These are phyloP conservation scores for Anser brachyrhynchus DNA, from an alignment of 2,113 vertebrate genomes.

Conservation along the genomic window DNA sequence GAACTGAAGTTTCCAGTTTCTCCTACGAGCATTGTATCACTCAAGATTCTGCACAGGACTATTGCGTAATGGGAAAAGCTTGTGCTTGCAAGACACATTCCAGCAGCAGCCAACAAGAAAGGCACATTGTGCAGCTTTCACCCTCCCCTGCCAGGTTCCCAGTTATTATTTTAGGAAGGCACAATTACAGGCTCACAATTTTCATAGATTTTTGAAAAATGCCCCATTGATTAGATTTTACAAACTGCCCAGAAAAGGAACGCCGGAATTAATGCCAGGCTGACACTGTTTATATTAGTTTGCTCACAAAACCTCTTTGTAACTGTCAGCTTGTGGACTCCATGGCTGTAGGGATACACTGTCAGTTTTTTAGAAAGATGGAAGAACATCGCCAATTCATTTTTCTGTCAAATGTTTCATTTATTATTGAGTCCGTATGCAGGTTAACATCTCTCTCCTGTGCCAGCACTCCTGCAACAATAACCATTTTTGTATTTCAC, in stretches of 20 bases:
- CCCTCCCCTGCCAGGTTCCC: not conserved
- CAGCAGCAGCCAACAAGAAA: slow-evolving; percentile 31
- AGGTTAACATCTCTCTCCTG: slow-evolving; percentile 70
- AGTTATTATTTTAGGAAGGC: slow-evolving; percentile 41
- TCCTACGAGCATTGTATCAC: not conserved
- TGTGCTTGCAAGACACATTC: not conserved
- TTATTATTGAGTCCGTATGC: slow-evolving; percentile 74
- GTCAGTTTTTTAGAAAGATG: slow-evolving; percentile 76
- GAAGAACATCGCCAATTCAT: slow-evolving; percentile 65
- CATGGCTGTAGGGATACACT: slow-evolving; percentile 41
- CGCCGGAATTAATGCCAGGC: slow-evolving; percentile 61
- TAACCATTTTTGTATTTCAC: slow-evolving; percentile 46
- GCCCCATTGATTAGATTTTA: slow-evolving; percentile 63
- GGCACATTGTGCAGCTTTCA: slow-evolving; percentile 9
- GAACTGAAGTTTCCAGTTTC: not conserved
- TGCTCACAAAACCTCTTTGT: slow-evolving; percentile 73
- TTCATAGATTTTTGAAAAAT: slow-evolving; percentile 38
- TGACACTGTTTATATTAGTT: slow-evolving; percentile 72
- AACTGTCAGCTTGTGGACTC: slow-evolving; percentile 67
- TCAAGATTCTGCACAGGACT: not conserved
- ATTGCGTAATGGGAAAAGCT: not conserved
- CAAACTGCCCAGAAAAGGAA: slow-evolving; percentile 62
- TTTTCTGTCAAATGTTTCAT: slow-evolving; percentile 76
- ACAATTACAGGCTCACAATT: slow-evolving; percentile 33
- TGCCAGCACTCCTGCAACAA: slow-evolving; percentile 52